A percentile compares a stretch with the other conserved stretches of the same genome.
phyloP scores from a whole-genome alignment of 2,113 vertebrate genomes.

The Okapia johnstoni region DNA sequence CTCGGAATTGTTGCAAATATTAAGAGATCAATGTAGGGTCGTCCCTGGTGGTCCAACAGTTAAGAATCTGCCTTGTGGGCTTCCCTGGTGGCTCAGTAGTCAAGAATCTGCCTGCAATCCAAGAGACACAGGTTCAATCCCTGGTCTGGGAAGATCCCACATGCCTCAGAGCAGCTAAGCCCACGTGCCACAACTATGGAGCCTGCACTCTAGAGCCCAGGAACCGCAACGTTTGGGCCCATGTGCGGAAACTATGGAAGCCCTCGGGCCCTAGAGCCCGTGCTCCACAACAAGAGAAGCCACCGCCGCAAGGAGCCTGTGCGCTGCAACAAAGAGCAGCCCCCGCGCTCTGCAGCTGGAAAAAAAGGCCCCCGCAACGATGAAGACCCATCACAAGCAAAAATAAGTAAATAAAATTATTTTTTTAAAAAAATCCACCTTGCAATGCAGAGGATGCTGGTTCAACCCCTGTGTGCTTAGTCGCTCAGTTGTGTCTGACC shows the following conservation, averaged over 20 bases:
- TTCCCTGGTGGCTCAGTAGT: background rate
- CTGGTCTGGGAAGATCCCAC: background rate
- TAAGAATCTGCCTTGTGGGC: background rate
- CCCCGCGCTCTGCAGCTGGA: background rate
- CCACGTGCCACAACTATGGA: background rate
- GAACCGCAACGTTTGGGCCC: background rate
- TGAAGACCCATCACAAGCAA: background rate
- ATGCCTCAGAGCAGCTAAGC: background rate
- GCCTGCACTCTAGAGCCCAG: background rate
- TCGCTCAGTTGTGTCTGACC: background rate
- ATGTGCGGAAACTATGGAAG: rapidly evolving
- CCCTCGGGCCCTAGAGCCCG: background rate
- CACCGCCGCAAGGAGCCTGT: background rate
- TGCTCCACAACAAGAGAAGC: background rate
- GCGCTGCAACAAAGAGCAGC: background rate
- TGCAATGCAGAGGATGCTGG: background rate
- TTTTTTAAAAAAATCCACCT: background rate
- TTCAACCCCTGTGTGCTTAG: background rate
- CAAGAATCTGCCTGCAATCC: background rate
- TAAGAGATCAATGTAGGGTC: background rate
- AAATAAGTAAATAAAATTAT: rapidly evolving
- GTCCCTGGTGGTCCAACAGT: background rate
- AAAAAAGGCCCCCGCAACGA: background rate
- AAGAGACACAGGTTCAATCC: background rate
- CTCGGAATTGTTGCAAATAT: background rate